Evolutionary conservation across 2,797 vertebrate genomes (phyloP).

Genomic region (Knipowitschia caucasica): DNA sequence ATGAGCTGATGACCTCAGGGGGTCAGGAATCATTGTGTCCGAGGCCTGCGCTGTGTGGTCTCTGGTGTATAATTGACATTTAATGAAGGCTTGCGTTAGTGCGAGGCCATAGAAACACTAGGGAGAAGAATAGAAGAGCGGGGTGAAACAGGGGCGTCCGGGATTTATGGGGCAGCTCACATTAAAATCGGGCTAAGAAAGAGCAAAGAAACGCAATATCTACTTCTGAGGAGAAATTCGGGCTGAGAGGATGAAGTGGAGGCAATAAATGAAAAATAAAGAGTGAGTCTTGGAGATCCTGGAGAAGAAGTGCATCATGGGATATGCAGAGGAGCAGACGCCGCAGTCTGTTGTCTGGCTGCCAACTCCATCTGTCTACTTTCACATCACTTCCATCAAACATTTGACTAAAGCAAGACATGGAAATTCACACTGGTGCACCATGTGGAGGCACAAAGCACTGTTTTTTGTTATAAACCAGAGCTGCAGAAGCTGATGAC

Average conservation of each 20-base stretch:
- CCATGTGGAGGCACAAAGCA: constrained; percentile 36
- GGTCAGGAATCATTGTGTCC: constrained; percentile 77
- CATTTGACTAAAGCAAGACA: constrained; percentile 25
- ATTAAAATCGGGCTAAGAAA: constrained; percentile 16
- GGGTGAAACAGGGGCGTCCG: constrained; percentile 18
- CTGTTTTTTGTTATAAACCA: constrained; percentile 5
- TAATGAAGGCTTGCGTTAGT: constrained; percentile 76
- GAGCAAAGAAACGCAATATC: constrained; percentile 8
- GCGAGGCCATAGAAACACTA: constrained; percentile 58
- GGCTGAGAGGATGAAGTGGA: constrained; percentile 12
- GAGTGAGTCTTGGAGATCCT: background rate
- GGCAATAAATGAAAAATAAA: background rate
- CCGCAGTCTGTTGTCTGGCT: constrained; percentile 70
- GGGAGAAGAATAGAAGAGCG: constrained; percentile 51
- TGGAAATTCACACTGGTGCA: constrained; percentile 17
- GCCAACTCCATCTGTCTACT: constrained; percentile 78
- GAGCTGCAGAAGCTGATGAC: background rate
- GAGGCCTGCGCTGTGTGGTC: constrained; percentile 71
- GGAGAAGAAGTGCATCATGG: constrained; percentile 16
- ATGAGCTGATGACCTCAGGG: constrained; percentile 72
- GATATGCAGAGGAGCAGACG: constrained; percentile 40
- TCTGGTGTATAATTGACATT: constrained; percentile 81
- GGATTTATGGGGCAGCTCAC: constrained; percentile 11
- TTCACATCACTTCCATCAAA: constrained; percentile 71
- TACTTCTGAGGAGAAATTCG: constrained; percentile 3